Conservation (phyloP, 2,888 invertebrate species). For the Harmothoe impar region DNA sequence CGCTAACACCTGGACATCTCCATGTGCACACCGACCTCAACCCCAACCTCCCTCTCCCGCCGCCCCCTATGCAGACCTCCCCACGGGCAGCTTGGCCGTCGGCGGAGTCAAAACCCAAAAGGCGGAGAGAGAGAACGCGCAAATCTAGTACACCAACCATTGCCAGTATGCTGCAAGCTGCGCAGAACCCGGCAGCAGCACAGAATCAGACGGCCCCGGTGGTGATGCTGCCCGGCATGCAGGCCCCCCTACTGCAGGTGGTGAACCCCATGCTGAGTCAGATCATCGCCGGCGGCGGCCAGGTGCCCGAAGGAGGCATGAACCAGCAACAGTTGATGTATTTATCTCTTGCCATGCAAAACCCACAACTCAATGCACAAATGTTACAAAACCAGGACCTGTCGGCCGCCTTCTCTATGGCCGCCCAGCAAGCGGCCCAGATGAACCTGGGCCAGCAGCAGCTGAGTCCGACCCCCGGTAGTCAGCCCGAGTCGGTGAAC, state of each 20-base stretch:
- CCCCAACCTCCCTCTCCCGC: background rate
- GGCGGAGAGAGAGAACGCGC: conserved; percentile 85
- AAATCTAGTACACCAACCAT: conserved; percentile 89
- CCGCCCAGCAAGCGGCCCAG: background rate
- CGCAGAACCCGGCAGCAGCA: conserved; percentile 66
- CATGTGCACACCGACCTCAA: background rate
- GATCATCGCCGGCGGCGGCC: conserved; percentile 39
- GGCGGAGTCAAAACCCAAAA: background rate
- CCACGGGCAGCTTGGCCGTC: background rate
- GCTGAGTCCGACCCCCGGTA: background rate
- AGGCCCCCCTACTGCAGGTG: conserved; percentile 73
- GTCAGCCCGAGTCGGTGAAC: background rate
- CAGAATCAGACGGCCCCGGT: background rate
- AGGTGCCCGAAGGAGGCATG: conserved; percentile 21
- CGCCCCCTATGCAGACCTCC: conserved; percentile 9
- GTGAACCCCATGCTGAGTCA: conserved; percentile 67
- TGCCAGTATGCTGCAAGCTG: conserved; percentile 85
- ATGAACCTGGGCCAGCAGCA: conserved; percentile 16
- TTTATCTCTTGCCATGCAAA: conserved; percentile 44
- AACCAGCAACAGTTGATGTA: conserved; percentile 52
- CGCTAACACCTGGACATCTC: background rate
- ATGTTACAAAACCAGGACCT: conserved; percentile 39
- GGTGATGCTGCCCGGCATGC: conserved; percentile 71
- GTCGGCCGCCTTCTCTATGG: background rate
- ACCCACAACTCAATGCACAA: conserved; percentile 49